A percentile compares a stretch with the other conserved stretches of the same genome.
Evolutionary conservation across 2,888 invertebrate genomes (phyloP).

Genomic region (Pyrrhosoma nymphula): DNA sequence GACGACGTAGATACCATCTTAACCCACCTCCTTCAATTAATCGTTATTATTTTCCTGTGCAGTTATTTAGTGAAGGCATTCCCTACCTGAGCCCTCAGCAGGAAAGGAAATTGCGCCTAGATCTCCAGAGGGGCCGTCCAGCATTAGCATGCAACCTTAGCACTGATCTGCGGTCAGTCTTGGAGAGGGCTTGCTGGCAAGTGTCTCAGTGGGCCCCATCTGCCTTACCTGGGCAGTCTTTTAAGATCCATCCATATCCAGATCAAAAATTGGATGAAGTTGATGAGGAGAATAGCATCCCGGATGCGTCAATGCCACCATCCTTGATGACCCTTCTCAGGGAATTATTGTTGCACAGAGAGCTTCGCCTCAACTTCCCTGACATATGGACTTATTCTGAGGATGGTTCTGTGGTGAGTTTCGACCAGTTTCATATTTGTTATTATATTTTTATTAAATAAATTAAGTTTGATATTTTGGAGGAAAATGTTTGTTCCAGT

Average conservation of each 20-base stretch:
- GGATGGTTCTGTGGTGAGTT: constrained; percentile 72
- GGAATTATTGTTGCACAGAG: constrained; percentile 79
- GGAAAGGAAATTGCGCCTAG: constrained; percentile 44
- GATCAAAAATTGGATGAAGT: constrained; percentile 26
- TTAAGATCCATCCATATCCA: constrained; percentile 47
- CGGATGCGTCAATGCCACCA: constrained; percentile 55
- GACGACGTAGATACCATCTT: too few species aligned
- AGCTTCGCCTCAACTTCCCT: constrained; percentile 81
- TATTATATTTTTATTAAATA: constrained; percentile 76
- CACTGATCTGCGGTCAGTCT: constrained; percentile 68
- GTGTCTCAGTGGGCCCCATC: constrained; percentile 66
- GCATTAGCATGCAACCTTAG: constrained; percentile 51
- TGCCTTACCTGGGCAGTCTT: constrained; percentile 44
- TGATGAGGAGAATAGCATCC: constrained; percentile 48
- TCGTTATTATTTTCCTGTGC: constrained; percentile 73
- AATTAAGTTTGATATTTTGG: too few species aligned
- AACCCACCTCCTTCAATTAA: neutral
- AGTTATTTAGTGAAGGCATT: constrained; percentile 86
- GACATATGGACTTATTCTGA: constrained; percentile 76
- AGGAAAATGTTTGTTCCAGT: too few species aligned
- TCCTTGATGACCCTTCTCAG: constrained; percentile 41
- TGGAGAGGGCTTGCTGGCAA: constrained; percentile 72
- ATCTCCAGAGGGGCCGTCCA: constrained; percentile 43
- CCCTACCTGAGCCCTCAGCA: constrained; percentile 81
- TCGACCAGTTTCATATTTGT: neutral